Evolutionary conservation across 2,888 invertebrate genomes (phyloP), one percentile per base, ranked within the genome.

Genomic region (Phasia obesa): DNA sequence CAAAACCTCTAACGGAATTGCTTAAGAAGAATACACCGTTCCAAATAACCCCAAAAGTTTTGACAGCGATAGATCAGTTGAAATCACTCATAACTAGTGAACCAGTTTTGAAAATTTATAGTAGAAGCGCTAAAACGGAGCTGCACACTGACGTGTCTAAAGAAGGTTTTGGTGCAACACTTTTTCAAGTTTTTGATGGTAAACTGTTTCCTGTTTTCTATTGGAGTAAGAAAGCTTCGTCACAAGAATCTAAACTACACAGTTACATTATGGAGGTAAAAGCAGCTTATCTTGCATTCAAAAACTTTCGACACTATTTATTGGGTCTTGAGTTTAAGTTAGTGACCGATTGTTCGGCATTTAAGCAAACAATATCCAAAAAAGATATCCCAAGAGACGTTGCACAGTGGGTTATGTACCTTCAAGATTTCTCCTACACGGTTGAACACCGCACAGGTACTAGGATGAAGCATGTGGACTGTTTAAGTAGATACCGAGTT

Each of bases 391-490:
- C n/a, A n/a, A n/a, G n/a, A n/a, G n/a, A n/a, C 74, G 84, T 87
- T 5, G 82, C 85, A 15, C 81, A 85, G 59, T 86, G 67, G 86
- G n/a, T 81, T 80, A 55, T 86, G 64, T 60, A 85, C 38, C 21
- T 86, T 3, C 74, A 86, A 75, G 85, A 87, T 42, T 87, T 83
- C 53, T 62, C 84, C 38, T 86, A 78, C 19, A 51, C 11, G 7
- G 51, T 64, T 53, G 70, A 81, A 35, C 64, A 75, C 35, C 70
- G 59, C 2, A 47, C 60, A 25, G 67, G 44, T 5, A 62, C 21
- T 31, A 42, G 73, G 9, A 70, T 81, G 65, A 81, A 81, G 31
- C 81, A 71, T 57, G 75, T 81, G 2, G 62, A 71, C 55, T 59
- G 76, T 17, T 70, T 76, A 59, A 76, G 71, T 7, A 62, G 71